A percentile compares a stretch with the other conserved stretches of the same genome.
Conservation (phyloP, 92 coral and sea anemone genomes). For the Epizoanthus rinbou region DNA sequence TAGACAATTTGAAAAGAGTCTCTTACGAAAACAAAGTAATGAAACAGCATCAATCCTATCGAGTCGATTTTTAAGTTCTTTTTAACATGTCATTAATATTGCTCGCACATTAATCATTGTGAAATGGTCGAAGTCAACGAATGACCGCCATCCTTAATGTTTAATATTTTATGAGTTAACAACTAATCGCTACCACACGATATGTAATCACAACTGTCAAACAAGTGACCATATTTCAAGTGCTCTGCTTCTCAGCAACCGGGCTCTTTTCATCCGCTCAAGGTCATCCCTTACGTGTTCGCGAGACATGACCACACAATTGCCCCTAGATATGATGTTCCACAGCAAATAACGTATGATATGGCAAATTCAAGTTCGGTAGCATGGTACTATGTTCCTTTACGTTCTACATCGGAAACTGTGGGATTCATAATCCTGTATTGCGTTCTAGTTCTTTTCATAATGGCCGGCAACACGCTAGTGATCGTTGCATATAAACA, state of each 20-base stretch:
- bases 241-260: neutral
- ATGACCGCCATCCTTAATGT: conserved; percentile 1
- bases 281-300: neutral
- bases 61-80: neutral
- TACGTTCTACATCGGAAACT: conserved; percentile 60
- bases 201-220: conserved; percentile 18
- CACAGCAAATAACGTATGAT: neutral
- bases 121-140: conserved; percentile 1
- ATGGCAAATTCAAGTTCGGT: conserved; percentile 24
- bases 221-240: conserved; percentile 19
- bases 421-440: conserved; percentile 57
- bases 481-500: conserved; percentile 59
- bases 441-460: conserved; percentile 50
- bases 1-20: too few species aligned
- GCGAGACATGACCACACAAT: neutral
- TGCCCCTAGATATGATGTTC: too few species aligned
- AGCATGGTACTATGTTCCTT: conserved; percentile 18
- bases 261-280: neutral
- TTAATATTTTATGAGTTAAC: conserved; percentile 23
- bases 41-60: neutral
- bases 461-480: conserved; percentile 65
- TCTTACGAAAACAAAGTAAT: neutral
- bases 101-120: neutral
- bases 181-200: conserved; percentile 10
- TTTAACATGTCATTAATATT: neutral